Evolutionary conservation across 2,888 invertebrate species (phyloP).

Genomic region (Nephrotoma guestfalica): DNA sequence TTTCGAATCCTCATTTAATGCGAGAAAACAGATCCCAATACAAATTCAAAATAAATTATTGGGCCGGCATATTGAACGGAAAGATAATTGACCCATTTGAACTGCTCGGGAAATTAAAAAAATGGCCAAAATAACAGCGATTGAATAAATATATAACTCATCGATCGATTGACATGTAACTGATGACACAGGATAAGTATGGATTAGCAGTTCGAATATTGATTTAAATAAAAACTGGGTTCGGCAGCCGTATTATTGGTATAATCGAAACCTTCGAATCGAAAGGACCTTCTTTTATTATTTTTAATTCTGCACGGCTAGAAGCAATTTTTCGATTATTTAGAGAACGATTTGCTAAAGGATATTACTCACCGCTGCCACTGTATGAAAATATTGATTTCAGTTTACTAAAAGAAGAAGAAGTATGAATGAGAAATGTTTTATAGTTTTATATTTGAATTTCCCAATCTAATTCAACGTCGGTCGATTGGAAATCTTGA

Average conservation of each 20-base stretch:
- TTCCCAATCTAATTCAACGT: constrained; percentile 44
- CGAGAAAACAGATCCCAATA: no score
- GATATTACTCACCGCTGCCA: constrained; percentile 45
- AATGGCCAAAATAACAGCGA: background rate
- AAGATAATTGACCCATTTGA: no score
- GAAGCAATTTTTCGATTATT: constrained; percentile 49
- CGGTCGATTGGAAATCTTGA: constrained; percentile 36
- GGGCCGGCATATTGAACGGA: no score
- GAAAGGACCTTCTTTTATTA: constrained; percentile 50
- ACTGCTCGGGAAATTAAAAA: no score
- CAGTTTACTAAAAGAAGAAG: constrained; percentile 45
- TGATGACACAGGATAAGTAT: constrained; percentile 54
- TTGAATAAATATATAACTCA: constrained; percentile 27
- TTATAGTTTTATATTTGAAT: constrained; percentile 49
- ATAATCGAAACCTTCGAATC: constrained; percentile 39
- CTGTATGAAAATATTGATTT: constrained; percentile 44
- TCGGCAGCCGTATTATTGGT: constrained; percentile 52
- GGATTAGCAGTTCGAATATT: constrained; percentile 38
- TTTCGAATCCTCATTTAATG: no score
- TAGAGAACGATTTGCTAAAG: constrained; percentile 37
- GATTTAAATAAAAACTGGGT: constrained; percentile 45
- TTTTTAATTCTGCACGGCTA: constrained; percentile 64
- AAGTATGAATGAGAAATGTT: constrained; percentile 56
- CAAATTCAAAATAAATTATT: no score
- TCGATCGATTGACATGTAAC: constrained; percentile 44